Percentiles rank a stretch among this genome's conserved stretches.
These are phyloP conservation scores for Hipparchia semele DNA, from an alignment of 2,888 invertebrate species.

Conservation along the genomic window DNA sequence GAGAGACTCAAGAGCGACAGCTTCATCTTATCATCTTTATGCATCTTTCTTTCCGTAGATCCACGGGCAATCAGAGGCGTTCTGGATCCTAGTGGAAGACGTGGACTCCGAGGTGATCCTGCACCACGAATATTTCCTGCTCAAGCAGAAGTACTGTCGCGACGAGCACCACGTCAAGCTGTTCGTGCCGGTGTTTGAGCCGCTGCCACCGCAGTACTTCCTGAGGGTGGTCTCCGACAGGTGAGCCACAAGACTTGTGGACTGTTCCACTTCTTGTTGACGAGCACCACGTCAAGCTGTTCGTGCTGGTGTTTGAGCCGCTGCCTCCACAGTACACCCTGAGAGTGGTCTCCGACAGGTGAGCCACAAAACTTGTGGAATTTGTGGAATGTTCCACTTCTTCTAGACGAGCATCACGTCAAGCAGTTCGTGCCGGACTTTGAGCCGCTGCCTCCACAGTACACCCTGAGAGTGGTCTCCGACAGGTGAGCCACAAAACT, in stretches of 20 bases:
- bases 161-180: constrained; percentile 98
- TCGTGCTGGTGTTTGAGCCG: constrained; percentile 99
- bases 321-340: constrained; percentile 99
- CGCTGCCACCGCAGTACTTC: constrained; percentile 99
- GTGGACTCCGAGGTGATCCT: constrained; percentile 95
- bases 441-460: constrained; percentile 99
- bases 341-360: constrained; percentile 92
- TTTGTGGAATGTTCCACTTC: not conserved
- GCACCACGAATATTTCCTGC: constrained; percentile 97
- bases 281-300: constrained; percentile 97
- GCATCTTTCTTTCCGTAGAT: constrained; percentile 76
- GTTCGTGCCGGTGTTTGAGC: constrained; percentile 99
- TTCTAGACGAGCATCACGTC: constrained; percentile 94
- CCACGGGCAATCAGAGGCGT: constrained; percentile 91
- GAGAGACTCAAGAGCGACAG: too few species aligned
- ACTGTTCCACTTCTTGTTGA: not conserved
- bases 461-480: constrained; percentile 95
- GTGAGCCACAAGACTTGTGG: constrained; percentile 43
- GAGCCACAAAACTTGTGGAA: constrained; percentile 30
- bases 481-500: constrained; percentile 82
- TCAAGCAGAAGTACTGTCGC: constrained; percentile 96
- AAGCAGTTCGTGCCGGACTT: constrained; percentile 99
- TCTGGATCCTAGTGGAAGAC: constrained; percentile 94
- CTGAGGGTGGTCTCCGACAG: constrained; percentile 94
- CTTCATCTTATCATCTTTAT: too few species aligned